These are phyloP conservation scores for Nemotelus nigrinus DNA, from an alignment of 2,888 invertebrate species.

Conservation along the genomic window DNA sequence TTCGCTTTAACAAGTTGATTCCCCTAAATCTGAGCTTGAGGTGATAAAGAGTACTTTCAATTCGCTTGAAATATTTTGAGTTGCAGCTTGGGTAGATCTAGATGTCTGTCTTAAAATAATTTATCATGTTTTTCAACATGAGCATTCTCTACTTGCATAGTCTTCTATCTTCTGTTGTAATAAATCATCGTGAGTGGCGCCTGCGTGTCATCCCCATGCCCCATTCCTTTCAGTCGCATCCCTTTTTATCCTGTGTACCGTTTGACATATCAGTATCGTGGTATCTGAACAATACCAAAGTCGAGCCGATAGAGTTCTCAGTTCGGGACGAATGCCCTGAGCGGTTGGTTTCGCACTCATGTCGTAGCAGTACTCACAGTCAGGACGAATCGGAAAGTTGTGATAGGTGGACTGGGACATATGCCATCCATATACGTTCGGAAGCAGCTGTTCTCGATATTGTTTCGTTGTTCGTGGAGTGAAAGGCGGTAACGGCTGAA, in stretches of 20 bases:
- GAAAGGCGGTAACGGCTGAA: not conserved
- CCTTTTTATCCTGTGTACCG: not conserved
- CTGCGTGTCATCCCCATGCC: slow-evolving; percentile 28
- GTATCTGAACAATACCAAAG: slow-evolving; percentile 19
- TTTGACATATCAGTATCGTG: slow-evolving; percentile 36
- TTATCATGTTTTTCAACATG: too few relatives aligned
- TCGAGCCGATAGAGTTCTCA: slow-evolving; percentile 15
- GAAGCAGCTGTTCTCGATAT: not conserved
- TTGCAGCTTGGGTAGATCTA: too few relatives aligned
- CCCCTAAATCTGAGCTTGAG: too few relatives aligned
- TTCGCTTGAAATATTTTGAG: too few relatives aligned
- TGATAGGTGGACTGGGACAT: not conserved
- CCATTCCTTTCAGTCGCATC: not conserved
- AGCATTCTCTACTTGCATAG: too few relatives aligned
- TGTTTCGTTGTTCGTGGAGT: not conserved
- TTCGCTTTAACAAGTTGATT: too few relatives aligned
- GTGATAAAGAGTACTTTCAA: too few relatives aligned
- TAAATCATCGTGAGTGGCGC: slow-evolving; percentile 22
- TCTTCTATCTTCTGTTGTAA: not conserved
- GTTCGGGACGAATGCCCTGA: slow-evolving; percentile 17
- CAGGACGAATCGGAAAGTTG: not conserved
- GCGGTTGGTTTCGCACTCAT: slow-evolving; percentile 7
- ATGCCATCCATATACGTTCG: not conserved
- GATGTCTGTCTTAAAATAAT: too few relatives aligned
- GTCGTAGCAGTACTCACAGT: too few relatives aligned